Evolutionary conservation across 92 coral and sea anemone genomes (phyloP).

Genomic region (Umimayanthus chanpuru): DNA sequence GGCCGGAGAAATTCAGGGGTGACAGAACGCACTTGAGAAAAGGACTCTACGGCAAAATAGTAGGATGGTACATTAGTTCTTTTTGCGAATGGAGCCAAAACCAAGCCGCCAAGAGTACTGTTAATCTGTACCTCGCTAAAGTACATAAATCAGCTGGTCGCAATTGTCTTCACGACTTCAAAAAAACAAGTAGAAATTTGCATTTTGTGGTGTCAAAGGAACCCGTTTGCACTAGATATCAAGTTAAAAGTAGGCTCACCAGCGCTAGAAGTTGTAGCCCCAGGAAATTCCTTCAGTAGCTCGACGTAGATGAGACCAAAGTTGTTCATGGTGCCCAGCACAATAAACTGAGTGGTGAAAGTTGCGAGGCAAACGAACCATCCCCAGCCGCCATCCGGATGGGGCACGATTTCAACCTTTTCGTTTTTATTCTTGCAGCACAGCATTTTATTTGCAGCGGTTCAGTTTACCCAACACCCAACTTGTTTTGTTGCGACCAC

Average conservation of each 20-base stretch:
- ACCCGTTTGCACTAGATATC: background rate
- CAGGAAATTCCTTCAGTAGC: slow-evolving; percentile 72
- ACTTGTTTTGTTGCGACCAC: background rate
- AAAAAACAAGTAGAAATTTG: slow-evolving; percentile 14
- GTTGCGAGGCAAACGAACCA: slow-evolving; percentile 96
- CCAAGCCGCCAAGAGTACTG: background rate
- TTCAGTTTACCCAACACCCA: background rate
- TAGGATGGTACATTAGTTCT: too few species aligned
- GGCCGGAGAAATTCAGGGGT: background rate
- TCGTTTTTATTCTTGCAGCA: slow-evolving; percentile 77
- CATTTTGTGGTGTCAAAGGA: background rate
- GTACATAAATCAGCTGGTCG: slow-evolving; percentile 21
- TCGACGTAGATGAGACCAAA: slow-evolving; percentile 91
- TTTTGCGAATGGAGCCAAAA: background rate
- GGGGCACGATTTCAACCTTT: slow-evolving; percentile 73
- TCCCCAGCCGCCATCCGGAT: slow-evolving; percentile 99
- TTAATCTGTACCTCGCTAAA: background rate
- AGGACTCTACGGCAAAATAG: background rate
- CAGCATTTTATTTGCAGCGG: slow-evolving; percentile 48
- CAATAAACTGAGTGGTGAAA: slow-evolving; percentile 87
- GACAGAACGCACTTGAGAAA: background rate
- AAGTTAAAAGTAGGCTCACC: background rate
- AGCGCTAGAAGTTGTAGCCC: slow-evolving; percentile 18
- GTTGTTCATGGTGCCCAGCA: slow-evolving; percentile 97
- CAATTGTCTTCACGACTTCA: slow-evolving; percentile 11